Percentiles rank a stretch among this genome's conserved stretches.
Evolutionary conservation across 1,140 invertebrate genomes (phyloP).

Genomic region (Lamellibrachia luymesi): DNA sequence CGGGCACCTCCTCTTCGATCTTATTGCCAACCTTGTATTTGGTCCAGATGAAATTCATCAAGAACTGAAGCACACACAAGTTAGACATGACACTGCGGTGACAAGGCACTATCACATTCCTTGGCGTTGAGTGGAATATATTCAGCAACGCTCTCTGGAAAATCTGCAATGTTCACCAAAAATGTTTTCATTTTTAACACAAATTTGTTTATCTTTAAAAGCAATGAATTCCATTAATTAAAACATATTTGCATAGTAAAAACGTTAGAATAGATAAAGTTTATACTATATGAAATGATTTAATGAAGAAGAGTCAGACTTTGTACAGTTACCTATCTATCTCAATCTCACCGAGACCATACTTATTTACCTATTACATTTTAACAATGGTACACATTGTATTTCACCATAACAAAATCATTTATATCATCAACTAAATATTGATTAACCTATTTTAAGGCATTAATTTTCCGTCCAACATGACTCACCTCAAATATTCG

Average conservation of each 20-base stretch:
- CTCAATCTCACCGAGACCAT: not conserved
- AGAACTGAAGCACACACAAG: constrained; percentile 41
- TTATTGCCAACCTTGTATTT: constrained; percentile 40
- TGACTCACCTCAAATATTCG: constrained; percentile 51
- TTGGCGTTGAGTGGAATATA: not conserved
- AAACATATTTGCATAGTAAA: too few relatives aligned
- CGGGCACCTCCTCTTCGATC: constrained; percentile 50
- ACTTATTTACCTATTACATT: not conserved
- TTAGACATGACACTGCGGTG: not conserved
- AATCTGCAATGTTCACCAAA: not conserved
- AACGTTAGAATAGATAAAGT: too few relatives aligned
- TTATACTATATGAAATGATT: too few relatives aligned
- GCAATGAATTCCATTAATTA: too few relatives aligned
- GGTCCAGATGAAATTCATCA: constrained; percentile 37
- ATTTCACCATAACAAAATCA: not conserved
- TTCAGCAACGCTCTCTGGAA: not conserved
- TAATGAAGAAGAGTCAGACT: too few relatives aligned
- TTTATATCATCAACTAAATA: not conserved
- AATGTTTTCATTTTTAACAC: not conserved
- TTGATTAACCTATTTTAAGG: not conserved
- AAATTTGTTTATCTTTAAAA: not conserved
- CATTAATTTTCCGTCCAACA: not conserved
- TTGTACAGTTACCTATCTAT: not conserved
- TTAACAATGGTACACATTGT: not conserved
- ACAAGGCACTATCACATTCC: not conserved